phyloP scores from a whole-genome alignment of 1,140 invertebrate genomes.

The Battus philenor region DNA sequence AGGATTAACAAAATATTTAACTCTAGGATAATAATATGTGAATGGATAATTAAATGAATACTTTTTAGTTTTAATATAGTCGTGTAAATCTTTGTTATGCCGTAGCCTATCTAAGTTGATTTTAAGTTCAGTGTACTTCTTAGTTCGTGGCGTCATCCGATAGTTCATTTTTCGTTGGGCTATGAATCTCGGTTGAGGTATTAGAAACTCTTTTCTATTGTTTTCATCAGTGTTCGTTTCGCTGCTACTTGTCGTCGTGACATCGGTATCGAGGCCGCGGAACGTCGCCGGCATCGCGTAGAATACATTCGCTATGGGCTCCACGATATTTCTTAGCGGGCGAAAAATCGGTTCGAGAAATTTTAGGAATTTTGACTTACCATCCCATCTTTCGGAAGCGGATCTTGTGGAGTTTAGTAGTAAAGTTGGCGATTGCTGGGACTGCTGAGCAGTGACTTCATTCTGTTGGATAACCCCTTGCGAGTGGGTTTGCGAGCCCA shows the following conservation, averaged over 20 bases:
- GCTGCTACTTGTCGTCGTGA: constrained; percentile 37
- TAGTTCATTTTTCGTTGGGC: constrained; percentile 57
- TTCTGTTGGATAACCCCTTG: constrained; percentile 62
- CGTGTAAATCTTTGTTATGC: constrained; percentile 60
- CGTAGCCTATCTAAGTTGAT: constrained; percentile 55
- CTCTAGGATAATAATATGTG: constrained; percentile 59
- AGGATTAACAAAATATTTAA: constrained; percentile 58
- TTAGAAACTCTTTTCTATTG: constrained; percentile 47
- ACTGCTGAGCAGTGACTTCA: constrained; percentile 69
- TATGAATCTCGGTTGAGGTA: constrained; percentile 59
- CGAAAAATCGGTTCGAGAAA: constrained; percentile 61
- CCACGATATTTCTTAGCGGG: constrained; percentile 48
- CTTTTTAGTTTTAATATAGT: constrained; percentile 65
- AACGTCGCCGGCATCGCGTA: constrained; percentile 64
- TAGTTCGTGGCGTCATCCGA: constrained; percentile 45
- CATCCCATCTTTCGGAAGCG: constrained; percentile 68
- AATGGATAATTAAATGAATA: constrained; percentile 66
- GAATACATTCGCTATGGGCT: constrained; percentile 57
- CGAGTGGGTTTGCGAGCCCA: constrained; percentile 49
- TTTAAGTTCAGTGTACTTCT: constrained; percentile 63
- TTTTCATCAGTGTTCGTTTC: constrained; percentile 41
- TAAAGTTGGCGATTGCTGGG: constrained; percentile 63
- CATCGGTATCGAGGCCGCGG: constrained; percentile 52
- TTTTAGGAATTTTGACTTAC: constrained; percentile 68
- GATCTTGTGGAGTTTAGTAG: constrained; percentile 65